Conservation (phyloP, 2,888 invertebrate species). For the Acholoe squamosa region DNA sequence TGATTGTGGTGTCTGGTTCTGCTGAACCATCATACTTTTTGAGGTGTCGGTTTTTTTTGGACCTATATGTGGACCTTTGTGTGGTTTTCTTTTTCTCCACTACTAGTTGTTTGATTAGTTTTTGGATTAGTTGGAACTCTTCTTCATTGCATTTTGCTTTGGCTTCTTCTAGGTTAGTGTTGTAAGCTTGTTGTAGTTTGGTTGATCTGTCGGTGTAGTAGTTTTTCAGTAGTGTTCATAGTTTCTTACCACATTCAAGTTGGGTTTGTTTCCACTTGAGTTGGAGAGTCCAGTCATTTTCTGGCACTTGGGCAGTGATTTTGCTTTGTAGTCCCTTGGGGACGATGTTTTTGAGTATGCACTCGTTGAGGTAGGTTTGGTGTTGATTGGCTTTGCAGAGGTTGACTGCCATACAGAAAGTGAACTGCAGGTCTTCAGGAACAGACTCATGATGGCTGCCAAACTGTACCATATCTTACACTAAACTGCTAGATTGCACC, state of each 20-base stretch:
- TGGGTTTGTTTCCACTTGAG: background rate
- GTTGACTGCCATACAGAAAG: background rate
- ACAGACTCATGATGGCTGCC: no score
- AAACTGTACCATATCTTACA: no score
- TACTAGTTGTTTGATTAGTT: background rate
- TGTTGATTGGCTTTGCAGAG: background rate
- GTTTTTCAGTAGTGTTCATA: background rate
- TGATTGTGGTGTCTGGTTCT: background rate
- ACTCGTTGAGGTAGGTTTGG: background rate
- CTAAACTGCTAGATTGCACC: no score
- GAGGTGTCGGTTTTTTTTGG: background rate
- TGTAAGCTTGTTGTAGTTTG: background rate
- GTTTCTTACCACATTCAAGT: background rate
- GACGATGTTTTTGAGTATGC: background rate
- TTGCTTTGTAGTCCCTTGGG: background rate
- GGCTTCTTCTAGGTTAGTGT: background rate
- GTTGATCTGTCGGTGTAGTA: background rate
- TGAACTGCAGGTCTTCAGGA: no score
- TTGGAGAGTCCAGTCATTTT: background rate
- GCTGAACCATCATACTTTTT: background rate
- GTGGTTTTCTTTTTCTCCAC: background rate
- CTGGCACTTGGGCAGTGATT: background rate
- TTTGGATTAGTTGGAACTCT: background rate
- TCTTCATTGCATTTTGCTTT: background rate
- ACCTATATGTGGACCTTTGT: background rate